Evolutionary conservation across 1,140 invertebrate species (phyloP).

Genomic region (Coptotermes formosanus): DNA sequence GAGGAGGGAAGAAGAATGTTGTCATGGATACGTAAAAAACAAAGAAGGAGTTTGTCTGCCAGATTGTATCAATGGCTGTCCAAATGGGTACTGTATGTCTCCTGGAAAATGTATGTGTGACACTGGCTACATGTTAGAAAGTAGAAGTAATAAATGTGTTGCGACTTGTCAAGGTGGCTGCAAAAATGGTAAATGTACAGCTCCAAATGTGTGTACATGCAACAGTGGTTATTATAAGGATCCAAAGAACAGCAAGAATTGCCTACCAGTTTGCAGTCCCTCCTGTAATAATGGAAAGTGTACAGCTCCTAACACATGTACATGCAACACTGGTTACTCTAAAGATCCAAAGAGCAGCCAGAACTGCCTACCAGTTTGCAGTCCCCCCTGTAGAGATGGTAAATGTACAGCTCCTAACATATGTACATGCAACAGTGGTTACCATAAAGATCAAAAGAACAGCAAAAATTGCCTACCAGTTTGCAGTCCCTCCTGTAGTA

Average conservation of each 20-base stretch:
- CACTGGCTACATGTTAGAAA: constrained; percentile 35
- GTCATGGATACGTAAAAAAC: background rate
- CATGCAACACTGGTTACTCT: constrained; percentile 44
- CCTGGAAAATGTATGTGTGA: constrained; percentile 43
- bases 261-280: constrained; percentile 58
- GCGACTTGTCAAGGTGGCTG: background rate
- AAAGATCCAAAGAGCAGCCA: constrained; percentile 25
- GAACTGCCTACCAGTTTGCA: constrained; percentile 36
- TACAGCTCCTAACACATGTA: constrained; percentile 55
- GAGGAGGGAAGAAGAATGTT: no score
- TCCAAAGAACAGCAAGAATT: constrained; percentile 42
- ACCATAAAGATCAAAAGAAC: constrained; percentile 38
- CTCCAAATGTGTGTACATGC: constrained; percentile 52
- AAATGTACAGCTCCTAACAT: constrained; percentile 42
- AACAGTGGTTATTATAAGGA: constrained; percentile 36
- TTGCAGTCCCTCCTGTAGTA: constrained; percentile 36
- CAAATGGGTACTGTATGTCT: constrained; percentile 38
- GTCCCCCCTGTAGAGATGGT: constrained; percentile 35
- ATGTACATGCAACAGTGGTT: constrained; percentile 47
- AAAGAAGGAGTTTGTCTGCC: background rate
- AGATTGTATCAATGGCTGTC: background rate
- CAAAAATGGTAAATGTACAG: constrained; percentile 39
- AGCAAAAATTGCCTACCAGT: constrained; percentile 34
- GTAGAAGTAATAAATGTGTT: background rate
- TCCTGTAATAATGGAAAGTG: constrained; percentile 60